Percentiles rank a stretch among this genome's conserved stretches.
Conservation (phyloP, 2,888 invertebrate genomes). For the Drosophila kanekoi region DNA sequence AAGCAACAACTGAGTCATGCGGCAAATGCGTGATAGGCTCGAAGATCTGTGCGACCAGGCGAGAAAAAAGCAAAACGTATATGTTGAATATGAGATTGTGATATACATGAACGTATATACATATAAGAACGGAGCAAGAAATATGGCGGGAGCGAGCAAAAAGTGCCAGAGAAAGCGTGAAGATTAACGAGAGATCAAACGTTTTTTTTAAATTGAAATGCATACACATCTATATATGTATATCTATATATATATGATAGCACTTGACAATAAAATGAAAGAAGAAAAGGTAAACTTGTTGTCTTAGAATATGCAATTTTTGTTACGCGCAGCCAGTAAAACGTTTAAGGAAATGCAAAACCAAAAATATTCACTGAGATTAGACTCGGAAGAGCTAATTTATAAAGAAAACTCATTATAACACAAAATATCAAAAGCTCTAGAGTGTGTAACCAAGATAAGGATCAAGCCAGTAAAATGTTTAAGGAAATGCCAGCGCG, state of each 20-base stretch:
- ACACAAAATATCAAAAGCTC: too few species aligned
- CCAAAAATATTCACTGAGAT: neutral
- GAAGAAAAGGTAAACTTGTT: neutral
- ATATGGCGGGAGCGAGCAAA: neutral
- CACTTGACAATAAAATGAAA: too few species aligned
- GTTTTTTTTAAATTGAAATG: constrained; percentile 1
- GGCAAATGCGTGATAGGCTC: constrained; percentile 69
- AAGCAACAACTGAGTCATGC: constrained; percentile 59
- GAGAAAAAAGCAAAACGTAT: constrained; percentile 3
- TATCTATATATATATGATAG: too few species aligned
- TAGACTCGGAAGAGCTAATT: neutral
- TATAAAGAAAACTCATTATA: too few species aligned
- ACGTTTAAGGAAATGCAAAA: constrained; percentile 5
- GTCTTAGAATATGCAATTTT: too few species aligned
- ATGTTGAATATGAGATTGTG: constrained; percentile 10
- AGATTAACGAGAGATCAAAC: constrained; percentile 7
- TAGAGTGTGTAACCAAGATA: too few species aligned
- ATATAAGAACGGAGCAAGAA: neutral
- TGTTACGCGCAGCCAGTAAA: neutral
- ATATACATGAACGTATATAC: neutral
- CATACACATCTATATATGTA: neutral
- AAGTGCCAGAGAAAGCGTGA: constrained; percentile 11
- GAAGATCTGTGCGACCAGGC: constrained; percentile 28
- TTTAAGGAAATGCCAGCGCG: constrained; percentile 1
- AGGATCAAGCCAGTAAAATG: neutral